These are phyloP conservation scores for Idaea straminata DNA, from an alignment of 2,888 invertebrate genomes.

Conservation along the genomic window DNA sequence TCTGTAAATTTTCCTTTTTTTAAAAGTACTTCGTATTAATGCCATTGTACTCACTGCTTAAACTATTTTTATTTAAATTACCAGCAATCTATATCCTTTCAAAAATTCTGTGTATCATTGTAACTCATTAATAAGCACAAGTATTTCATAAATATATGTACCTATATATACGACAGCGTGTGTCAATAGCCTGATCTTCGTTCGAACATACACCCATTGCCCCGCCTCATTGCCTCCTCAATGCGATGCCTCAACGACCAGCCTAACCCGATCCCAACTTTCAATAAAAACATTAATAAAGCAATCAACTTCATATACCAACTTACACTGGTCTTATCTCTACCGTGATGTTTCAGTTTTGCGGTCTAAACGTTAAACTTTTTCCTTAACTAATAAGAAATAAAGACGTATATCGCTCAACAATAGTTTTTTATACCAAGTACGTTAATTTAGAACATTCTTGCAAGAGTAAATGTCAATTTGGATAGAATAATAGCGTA, in stretches of 20 bases:
- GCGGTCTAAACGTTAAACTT: slow-evolving; percentile 26
- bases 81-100: neutral
- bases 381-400: slow-evolving; percentile 36
- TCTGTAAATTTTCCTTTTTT: neutral
- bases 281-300: slow-evolving; percentile 72
- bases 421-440: slow-evolving; percentile 19
- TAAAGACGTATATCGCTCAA: slow-evolving; percentile 43
- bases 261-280: slow-evolving; percentile 54
- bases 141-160: slow-evolving; percentile 53
- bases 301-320: slow-evolving; percentile 68
- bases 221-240: slow-evolving; percentile 75
- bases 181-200: slow-evolving; percentile 68
- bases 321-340: slow-evolving; percentile 56
- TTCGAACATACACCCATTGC: slow-evolving; percentile 69
- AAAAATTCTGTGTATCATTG: slow-evolving; percentile 30
- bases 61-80: neutral
- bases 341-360: slow-evolving; percentile 41
- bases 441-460: slow-evolving; percentile 68
- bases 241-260: slow-evolving; percentile 65
- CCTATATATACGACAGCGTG: slow-evolving; percentile 45
- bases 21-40: neutral
- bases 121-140: slow-evolving; percentile 56
- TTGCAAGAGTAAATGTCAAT: slow-evolving; percentile 77
- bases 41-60: neutral
- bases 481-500: slow-evolving; percentile 70